A percentile compares a stretch with the other conserved stretches of the same genome.
phyloP scores from a whole-genome alignment of 1,140 invertebrate species.

The Macrocentrus cingulum region DNA sequence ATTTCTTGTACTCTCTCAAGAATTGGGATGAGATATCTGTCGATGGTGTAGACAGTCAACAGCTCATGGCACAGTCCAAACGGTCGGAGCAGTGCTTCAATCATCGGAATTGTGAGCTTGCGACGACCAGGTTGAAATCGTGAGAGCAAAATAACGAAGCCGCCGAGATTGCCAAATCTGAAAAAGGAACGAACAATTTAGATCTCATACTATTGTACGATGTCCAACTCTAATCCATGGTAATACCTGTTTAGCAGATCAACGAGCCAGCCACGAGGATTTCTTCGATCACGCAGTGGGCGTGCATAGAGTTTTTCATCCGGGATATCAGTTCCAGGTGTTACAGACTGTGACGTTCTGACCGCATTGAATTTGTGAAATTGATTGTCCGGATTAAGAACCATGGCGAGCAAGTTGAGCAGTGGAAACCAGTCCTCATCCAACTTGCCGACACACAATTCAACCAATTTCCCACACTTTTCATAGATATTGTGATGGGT shows the following conservation, averaged over 20 bases:
- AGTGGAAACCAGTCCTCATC: constrained; percentile 92
- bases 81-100: constrained; percentile 83
- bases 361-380: constrained; percentile 92
- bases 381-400: constrained; percentile 91
- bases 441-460: constrained; percentile 88
- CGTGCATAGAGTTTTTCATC: constrained; percentile 82
- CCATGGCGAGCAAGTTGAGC: constrained; percentile 88
- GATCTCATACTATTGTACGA: neutral
- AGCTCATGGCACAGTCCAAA: constrained; percentile 93
- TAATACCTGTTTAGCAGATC: constrained; percentile 91
- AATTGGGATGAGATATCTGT: constrained; percentile 91
- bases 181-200: constrained; percentile 29
- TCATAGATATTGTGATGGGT: constrained; percentile 94
- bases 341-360: constrained; percentile 78
- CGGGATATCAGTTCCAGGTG: constrained; percentile 62
- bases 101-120: constrained; percentile 76
- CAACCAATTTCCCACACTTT: constrained; percentile 89
- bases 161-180: constrained; percentile 83
- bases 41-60: constrained; percentile 85
- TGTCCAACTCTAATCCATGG: neutral
- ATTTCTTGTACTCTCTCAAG: constrained; percentile 89
- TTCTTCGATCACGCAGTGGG: constrained; percentile 74
- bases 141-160: constrained; percentile 86
- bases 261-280: constrained; percentile 88
- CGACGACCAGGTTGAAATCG: constrained; percentile 79